These are phyloP conservation scores for Smutsia temminckii DNA, from an alignment of 2,797 vertebrate species.

Conservation along the genomic window DNA sequence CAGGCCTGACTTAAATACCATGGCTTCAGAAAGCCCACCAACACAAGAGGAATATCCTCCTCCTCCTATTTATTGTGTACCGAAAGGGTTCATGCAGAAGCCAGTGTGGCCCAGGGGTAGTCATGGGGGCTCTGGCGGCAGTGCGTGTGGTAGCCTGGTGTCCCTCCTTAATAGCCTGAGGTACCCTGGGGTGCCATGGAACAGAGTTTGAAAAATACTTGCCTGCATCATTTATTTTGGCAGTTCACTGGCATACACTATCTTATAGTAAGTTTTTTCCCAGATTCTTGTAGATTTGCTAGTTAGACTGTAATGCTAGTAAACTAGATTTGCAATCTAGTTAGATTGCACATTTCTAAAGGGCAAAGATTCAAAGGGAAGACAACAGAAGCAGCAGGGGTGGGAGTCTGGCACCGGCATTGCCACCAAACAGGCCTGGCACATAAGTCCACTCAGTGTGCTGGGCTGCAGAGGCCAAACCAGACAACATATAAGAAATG, in stretches of 20 bases:
- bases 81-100: neutral
- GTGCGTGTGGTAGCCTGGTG: neutral
- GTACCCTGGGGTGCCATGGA: neutral
- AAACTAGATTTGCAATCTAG: too few relatives aligned
- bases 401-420: neutral
- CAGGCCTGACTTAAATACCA: neutral
- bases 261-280: neutral
- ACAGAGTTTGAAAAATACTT: slow-evolving; percentile 4
- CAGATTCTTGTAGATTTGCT: neutral
- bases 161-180: neutral
- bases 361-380: slow-evolving; percentile 10
- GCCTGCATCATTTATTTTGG: neutral
- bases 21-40: neutral
- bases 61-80: neutral
- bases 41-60: neutral
- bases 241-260: neutral
- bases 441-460: too few relatives aligned
- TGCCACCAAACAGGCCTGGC: neutral
- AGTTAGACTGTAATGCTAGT: too few relatives aligned
- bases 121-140: neutral
- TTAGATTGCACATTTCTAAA: neutral
- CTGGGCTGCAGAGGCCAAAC: neutral
- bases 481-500: neutral
- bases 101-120: neutral
- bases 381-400: neutral